Evolutionary conservation across 2,113 vertebrate genomes (phyloP).

Genomic region (Xiphophorus couchianus): DNA sequence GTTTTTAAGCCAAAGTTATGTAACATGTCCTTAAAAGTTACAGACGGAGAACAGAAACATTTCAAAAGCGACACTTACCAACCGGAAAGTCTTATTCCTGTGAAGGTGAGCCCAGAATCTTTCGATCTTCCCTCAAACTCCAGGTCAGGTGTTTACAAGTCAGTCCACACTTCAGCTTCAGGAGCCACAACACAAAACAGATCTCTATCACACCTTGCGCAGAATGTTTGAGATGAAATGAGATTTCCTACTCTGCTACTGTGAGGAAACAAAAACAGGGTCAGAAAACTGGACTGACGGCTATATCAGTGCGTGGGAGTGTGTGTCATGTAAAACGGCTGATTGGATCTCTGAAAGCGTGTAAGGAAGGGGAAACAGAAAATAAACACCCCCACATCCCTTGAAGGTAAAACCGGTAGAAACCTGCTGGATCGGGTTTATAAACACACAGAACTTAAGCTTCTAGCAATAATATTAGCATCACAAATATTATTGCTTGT

Average conservation of each 20-base stretch:
- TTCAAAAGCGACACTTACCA: slow-evolving; percentile 48
- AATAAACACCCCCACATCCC: slow-evolving; percentile 44
- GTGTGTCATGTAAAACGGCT: slow-evolving; percentile 37
- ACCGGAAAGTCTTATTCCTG: slow-evolving; percentile 4
- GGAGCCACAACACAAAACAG: background rate
- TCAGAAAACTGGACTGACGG: slow-evolving; percentile 61
- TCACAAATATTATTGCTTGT: background rate
- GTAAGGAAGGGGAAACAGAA: slow-evolving; percentile 49
- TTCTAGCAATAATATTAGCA: background rate
- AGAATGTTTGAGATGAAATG: background rate
- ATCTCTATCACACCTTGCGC: background rate
- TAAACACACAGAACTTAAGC: background rate
- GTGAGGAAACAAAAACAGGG: background rate
- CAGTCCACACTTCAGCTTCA: background rate
- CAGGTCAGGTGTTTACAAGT: background rate
- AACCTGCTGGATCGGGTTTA: slow-evolving; percentile 23
- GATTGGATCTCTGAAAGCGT: slow-evolving; percentile 12
- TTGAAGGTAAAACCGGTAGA: slow-evolving; percentile 36
- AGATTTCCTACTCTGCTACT: background rate
- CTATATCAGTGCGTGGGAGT: slow-evolving; percentile 28
- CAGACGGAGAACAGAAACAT: background rate
- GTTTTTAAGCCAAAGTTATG: background rate
- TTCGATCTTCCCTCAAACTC: background rate
- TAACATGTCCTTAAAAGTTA: background rate
- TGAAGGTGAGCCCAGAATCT: slow-evolving; percentile 10